These are phyloP conservation scores for Trachurus trachurus DNA, from an alignment of 2,797 vertebrate genomes.

Conservation along the genomic window DNA sequence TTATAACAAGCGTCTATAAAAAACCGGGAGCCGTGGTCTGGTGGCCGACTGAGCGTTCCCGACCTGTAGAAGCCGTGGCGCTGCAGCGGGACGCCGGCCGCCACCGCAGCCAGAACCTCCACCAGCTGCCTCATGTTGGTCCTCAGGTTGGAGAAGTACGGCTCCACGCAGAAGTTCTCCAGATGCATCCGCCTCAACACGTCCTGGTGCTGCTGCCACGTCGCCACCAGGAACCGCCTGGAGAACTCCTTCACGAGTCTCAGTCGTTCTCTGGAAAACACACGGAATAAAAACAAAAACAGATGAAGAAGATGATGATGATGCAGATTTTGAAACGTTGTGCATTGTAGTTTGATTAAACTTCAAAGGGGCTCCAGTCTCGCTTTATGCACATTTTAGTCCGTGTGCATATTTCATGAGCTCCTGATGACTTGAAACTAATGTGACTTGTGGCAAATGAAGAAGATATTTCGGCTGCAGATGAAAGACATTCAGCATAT, in stretches of 20 bases:
- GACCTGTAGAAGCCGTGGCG: conserved; percentile 88
- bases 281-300: too few species aligned
- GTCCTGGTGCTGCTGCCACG: conserved; percentile 85
- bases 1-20: background rate
- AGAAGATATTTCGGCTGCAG: too few species aligned
- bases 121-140: conserved; percentile 94
- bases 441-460: too few species aligned
- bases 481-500: too few species aligned
- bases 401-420: too few species aligned
- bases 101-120: conserved; percentile 88
- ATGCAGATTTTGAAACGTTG: background rate
- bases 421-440: too few species aligned
- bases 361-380: background rate
- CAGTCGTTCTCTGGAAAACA: conserved; percentile 78
- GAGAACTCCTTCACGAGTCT: conserved; percentile 88
- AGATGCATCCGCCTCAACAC: conserved; percentile 90
- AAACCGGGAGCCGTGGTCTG: accelerated
- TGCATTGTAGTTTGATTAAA: background rate
- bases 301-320: too few species aligned
- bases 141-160: conserved; percentile 92
- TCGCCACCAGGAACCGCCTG: conserved; percentile 87
- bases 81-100: conserved; percentile 88
- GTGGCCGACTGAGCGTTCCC: background rate
- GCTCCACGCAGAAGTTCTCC: conserved; percentile 93
- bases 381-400: background rate